Conservation (phyloP, 2,113 vertebrate species). For the Numenius arquata region DNA sequence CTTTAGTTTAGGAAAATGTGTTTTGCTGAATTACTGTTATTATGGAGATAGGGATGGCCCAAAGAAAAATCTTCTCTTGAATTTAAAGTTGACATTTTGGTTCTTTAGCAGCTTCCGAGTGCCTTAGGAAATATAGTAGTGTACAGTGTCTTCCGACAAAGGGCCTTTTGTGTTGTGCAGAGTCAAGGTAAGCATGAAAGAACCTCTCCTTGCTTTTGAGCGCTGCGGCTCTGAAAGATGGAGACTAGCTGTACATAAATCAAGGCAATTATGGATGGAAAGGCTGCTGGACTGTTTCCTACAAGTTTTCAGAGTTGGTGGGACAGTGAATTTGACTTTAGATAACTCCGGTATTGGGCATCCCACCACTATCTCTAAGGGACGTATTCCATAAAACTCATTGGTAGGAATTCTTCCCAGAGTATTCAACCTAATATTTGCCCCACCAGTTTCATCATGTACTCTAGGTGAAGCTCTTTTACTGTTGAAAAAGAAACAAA, state of each 20-base stretch:
- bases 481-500: not conserved
- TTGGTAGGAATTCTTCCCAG: not conserved
- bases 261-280: not conserved
- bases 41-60: not conserved
- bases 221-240: not conserved
- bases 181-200: not conserved
- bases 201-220: not conserved
- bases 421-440: not conserved
- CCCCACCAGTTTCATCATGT: not conserved
- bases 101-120: not conserved
- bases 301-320: not conserved
- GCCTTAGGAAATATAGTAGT: not conserved
- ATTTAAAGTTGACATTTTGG: not conserved
- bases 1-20: not conserved
- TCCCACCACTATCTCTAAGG: not conserved
- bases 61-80: not conserved
- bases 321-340: not conserved
- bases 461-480: not conserved
- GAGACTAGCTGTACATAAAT: not conserved
- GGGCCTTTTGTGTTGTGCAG: not conserved
- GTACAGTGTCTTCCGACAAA: not conserved
- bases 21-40: slow-evolving; percentile 13
- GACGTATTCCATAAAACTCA: not conserved
- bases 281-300: not conserved
- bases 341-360: not conserved